Evolutionary conservation across 2,797 vertebrate species (phyloP).

Genomic region (Lindbergichthys nudifrons): DNA sequence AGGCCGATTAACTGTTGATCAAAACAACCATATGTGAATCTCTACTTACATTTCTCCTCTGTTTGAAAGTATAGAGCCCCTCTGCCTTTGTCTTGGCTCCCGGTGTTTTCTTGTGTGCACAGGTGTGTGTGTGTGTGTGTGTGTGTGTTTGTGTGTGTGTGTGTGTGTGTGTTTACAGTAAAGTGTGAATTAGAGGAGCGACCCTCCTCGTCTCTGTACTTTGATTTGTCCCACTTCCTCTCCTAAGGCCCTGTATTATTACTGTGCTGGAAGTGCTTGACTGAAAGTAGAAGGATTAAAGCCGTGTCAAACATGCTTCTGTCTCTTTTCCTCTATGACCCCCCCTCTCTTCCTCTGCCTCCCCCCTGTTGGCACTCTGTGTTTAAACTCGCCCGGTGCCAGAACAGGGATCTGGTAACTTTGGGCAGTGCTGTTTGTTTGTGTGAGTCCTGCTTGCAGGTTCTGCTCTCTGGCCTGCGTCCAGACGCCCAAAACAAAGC

Average conservation of each 20-base stretch:
- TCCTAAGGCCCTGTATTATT: constrained; percentile 69
- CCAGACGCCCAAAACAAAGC: constrained; percentile 78
- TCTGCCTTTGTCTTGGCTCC: constrained; percentile 25
- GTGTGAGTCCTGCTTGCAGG: constrained; percentile 72
- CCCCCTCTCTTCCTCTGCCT: constrained; percentile 8
- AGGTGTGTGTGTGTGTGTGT: constrained; percentile 70
- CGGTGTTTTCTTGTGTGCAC: constrained; percentile 58
- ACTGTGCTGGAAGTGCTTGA: constrained; percentile 69
- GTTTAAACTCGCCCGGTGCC: constrained; percentile 73
- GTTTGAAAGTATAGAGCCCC: neutral
- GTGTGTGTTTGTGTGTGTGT: constrained; percentile 62
- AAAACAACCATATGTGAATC: constrained; percentile 3
- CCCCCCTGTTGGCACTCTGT: constrained; percentile 59
- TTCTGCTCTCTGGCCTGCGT: constrained; percentile 75
- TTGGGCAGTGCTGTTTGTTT: constrained; percentile 73
- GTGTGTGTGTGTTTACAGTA: constrained; percentile 76
- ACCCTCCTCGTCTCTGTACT: constrained; percentile 51
- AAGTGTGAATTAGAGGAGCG: constrained; percentile 70
- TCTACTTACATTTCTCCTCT: neutral
- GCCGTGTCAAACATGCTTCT: constrained; percentile 83
- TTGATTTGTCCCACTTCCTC: constrained; percentile 73
- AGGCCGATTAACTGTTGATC: neutral
- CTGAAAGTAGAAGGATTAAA: constrained; percentile 81
- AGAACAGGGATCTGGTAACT: constrained; percentile 77
- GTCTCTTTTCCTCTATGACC: constrained; percentile 75